Evolutionary conservation across 2,797 vertebrate genomes (phyloP), one percentile per base, ranked within the genome.

Genomic region (Vespertilio murinus): DNA sequence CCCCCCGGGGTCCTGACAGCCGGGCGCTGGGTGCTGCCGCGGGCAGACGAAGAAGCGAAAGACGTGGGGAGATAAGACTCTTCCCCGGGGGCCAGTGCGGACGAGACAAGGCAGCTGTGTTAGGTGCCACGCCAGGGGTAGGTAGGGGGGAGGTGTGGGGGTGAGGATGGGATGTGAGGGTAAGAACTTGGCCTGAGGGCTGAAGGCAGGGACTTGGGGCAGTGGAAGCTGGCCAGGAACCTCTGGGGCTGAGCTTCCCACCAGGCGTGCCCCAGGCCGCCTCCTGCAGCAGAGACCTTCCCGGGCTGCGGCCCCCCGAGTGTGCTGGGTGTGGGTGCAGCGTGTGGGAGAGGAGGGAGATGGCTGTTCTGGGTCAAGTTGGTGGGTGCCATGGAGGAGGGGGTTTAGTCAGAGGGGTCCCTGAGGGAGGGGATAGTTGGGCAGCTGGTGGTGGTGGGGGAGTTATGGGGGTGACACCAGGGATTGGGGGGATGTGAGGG

Each of bases 1-100:
- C 45, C 45, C 45, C 47, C 83, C 20, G 0, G 80, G 9, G 14
- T 40, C 42, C 80, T 89, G 95, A 96, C 90, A 92, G 87, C 91
- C 5, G 1, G 33, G 64, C 10, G 16, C 93, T 33, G 54, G 75
- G 56, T 83, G 67, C 78, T 0, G 7, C 6, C 6, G 13, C 10
- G 0, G 75, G 75, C 65, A 33, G 73, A 69, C 6, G 18, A 52
- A 64, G 90, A 45, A 28, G 47, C 6, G 22, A 67, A 80, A 91
- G 89, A 56, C 59, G 0, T 18, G 14, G 45, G 80, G 88, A 49
- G 75, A 91, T 94, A 89, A 88, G 81, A 38, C n/a, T 56, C 16
- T 28, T 3, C 2, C 30, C 16, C 0, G 0, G 42, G 47, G 38
- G 49, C 65, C 75, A 4, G 35, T 30, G 30, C 1, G 23, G 47